phyloP scores from a whole-genome alignment of 2,113 vertebrate species.

The Centrocercus urophasianus region DNA sequence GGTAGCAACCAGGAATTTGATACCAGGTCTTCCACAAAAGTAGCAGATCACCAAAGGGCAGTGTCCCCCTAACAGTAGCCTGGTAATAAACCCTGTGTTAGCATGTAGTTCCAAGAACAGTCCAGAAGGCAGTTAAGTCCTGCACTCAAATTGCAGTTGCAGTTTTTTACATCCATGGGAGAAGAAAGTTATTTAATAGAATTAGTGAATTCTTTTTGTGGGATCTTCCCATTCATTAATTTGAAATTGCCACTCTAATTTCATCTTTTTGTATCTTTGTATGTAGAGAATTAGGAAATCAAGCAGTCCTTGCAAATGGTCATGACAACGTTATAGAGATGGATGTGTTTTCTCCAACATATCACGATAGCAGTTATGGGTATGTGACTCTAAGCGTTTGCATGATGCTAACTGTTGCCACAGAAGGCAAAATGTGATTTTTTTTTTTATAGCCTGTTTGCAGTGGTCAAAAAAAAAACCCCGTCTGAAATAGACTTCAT shows the following conservation, averaged over 20 bases:
- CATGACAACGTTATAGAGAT: constrained; percentile 86
- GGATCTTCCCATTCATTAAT: constrained; percentile 25
- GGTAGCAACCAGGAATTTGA: neutral
- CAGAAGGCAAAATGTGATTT: constrained; percentile 14
- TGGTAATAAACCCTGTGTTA: neutral
- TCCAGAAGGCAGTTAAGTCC: neutral
- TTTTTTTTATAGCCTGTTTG: neutral
- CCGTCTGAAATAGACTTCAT: neutral
- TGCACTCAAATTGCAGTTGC: neutral
- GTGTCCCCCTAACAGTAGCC: neutral
- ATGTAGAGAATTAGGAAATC: constrained; percentile 85
- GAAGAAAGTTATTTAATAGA: neutral
- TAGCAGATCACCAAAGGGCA: neutral
- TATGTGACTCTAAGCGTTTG: constrained; percentile 80
- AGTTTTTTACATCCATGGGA: neutral
- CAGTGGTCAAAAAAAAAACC: neutral
- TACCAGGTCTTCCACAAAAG: constrained; percentile 3
- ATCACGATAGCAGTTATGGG: constrained; percentile 83
- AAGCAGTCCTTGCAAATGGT: constrained; percentile 84
- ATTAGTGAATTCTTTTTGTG: neutral
- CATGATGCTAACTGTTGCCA: constrained; percentile 68
- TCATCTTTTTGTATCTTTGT: constrained; percentile 76
- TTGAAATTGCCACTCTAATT: constrained; percentile 58
- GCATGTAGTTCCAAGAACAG: neutral
- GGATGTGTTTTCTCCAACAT: constrained; percentile 83